Conservation (phyloP, 35 echinoderm and acorn worm genomes). For the Nesometra sesokonis region DNA sequence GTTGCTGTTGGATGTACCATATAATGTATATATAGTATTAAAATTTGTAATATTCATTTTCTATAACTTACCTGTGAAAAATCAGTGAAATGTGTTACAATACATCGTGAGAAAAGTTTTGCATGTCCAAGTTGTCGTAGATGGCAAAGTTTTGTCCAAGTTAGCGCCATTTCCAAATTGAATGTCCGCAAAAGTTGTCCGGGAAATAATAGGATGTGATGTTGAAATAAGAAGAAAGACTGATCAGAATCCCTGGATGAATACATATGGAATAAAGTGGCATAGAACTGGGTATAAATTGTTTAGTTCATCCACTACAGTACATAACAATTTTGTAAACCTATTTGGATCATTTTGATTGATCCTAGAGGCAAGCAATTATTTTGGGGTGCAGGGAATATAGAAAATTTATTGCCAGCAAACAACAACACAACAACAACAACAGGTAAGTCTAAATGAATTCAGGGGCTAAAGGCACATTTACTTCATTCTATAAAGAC, state of each 20-base stretch:
- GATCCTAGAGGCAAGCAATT: too few species aligned
- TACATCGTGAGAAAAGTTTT: constrained; percentile 11
- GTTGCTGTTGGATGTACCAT: background rate
- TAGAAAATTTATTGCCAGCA: too few species aligned
- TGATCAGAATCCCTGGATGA: constrained; percentile 29
- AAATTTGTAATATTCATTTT: too few species aligned
- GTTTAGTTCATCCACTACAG: background rate
- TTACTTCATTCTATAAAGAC: too few species aligned
- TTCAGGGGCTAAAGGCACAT: too few species aligned
- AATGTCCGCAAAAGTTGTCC: background rate
- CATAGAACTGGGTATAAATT: background rate
- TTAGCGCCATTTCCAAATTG: constrained; percentile 28
- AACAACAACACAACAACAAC: too few species aligned
- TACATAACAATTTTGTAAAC: too few species aligned
- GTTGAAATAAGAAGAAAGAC: constrained; percentile 41
- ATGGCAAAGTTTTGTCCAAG: constrained; percentile 66
- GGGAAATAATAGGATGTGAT: background rate
- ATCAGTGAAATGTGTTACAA: background rate
- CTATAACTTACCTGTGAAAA: background rate
- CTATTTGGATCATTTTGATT: too few species aligned
- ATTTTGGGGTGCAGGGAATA: too few species aligned
- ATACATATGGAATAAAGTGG: background rate
- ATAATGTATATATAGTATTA: background rate
- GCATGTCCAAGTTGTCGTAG: constrained; percentile 7
- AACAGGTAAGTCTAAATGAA: too few species aligned